Percentiles rank a stretch among this genome's conserved stretches.
phyloP scores from a whole-genome alignment of 1,140 invertebrate genomes.

The Penaeus indicus region DNA sequence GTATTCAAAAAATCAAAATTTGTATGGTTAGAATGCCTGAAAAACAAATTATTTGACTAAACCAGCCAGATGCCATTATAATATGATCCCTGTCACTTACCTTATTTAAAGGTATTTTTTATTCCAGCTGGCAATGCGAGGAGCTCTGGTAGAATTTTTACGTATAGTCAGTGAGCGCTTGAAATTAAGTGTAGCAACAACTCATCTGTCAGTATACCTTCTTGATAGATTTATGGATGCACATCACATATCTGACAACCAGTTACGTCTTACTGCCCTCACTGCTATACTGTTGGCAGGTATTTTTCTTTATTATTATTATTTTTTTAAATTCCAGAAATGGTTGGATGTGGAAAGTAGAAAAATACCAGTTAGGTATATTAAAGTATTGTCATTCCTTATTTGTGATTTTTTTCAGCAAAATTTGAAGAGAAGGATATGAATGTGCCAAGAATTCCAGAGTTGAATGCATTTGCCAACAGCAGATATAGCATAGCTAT shows the following conservation, averaged over 20 bases:
- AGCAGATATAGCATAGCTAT: constrained; percentile 37
- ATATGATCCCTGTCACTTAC: neutral
- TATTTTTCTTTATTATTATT: constrained; percentile 8
- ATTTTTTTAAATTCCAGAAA: neutral
- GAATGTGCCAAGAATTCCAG: constrained; percentile 56
- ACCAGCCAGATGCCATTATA: too few relatives aligned
- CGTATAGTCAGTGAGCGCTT: constrained; percentile 49
- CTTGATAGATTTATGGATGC: constrained; percentile 64
- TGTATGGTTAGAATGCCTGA: too few relatives aligned
- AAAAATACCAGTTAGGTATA: neutral
- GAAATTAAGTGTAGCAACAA: constrained; percentile 56
- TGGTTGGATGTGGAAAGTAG: neutral
- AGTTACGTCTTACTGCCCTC: constrained; percentile 51
- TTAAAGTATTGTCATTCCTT: neutral
- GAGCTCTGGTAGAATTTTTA: constrained; percentile 52
- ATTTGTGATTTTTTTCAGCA: constrained; percentile 49
- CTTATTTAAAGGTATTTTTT: neutral
- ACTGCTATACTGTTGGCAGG: constrained; percentile 57
- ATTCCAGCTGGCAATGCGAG: constrained; percentile 50
- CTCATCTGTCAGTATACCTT: constrained; percentile 57
- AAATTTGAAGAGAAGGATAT: constrained; percentile 64
- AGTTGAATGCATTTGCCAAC: constrained; percentile 50
- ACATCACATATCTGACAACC: constrained; percentile 43
- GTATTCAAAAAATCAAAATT: too few relatives aligned
- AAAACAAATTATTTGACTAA: too few relatives aligned